A percentile compares a stretch with the other conserved stretches of the same genome.
These are phyloP conservation scores for Sinocyclocheilus maitianheensis DNA, from an alignment of 2,113 vertebrate species.

Conservation along the genomic window DNA sequence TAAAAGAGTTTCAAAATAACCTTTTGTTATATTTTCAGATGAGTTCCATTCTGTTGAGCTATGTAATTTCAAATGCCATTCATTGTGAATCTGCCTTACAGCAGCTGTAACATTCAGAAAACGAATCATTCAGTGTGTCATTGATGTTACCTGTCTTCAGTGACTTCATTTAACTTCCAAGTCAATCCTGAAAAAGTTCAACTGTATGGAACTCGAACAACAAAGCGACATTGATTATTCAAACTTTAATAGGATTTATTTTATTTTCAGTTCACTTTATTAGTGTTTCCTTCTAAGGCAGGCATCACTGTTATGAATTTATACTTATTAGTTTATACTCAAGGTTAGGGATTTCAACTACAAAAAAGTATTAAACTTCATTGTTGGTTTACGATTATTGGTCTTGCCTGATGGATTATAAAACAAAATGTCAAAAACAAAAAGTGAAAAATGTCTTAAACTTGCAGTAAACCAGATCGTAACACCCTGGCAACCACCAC, in stretches of 20 bases:
- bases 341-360: neutral
- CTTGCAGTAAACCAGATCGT: neutral
- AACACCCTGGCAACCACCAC: neutral
- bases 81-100: neutral
- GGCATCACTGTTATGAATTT: neutral
- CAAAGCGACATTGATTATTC: neutral
- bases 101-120: conserved; percentile 1
- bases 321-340: neutral
- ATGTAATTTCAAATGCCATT: neutral
- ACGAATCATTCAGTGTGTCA: neutral
- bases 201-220: neutral
- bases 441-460: neutral
- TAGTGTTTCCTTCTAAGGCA: neutral
- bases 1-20: neutral
- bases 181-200: neutral
- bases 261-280: neutral
- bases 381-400: neutral
- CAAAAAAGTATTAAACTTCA: neutral
- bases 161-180: neutral
- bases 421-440: too few species aligned
- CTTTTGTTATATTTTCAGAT: conserved; percentile 2
- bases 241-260: neutral
- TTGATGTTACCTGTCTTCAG: neutral
- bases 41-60: conserved; percentile 11
- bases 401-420: neutral